Percentiles rank a stretch among this genome's conserved stretches.
phyloP scores from a whole-genome alignment of 2,113 vertebrate genomes.

The Gobiocypris rarus region DNA sequence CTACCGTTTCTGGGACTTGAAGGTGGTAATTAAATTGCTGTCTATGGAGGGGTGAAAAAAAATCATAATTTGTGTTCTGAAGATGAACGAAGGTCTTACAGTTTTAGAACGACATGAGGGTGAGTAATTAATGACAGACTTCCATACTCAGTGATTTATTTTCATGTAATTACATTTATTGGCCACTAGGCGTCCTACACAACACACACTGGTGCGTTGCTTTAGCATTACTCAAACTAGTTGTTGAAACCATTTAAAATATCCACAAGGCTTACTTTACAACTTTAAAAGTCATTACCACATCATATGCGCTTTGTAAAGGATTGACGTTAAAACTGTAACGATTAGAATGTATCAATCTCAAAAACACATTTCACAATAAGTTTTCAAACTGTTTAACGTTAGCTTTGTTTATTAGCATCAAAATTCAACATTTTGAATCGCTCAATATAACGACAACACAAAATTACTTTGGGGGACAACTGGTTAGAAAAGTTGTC shows the following conservation, averaged over 20 bases:
- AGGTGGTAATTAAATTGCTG: no score
- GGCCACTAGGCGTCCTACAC: background rate
- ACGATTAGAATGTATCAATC: background rate
- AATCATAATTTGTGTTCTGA: no score
- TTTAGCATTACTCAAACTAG: background rate
- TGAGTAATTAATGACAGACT: no score
- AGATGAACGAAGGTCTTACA: no score
- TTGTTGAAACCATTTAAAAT: background rate
- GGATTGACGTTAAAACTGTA: background rate
- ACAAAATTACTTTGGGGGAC: background rate
- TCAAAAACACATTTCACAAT: background rate
- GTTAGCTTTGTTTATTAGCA: background rate
- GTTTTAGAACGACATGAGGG: no score
- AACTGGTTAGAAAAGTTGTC: slow-evolving; percentile 55
- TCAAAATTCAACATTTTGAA: background rate
- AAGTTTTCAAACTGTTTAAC: background rate
- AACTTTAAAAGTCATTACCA: background rate
- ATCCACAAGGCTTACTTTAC: background rate
- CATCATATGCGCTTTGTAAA: background rate
- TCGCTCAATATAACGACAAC: no score
- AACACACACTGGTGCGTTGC: background rate
- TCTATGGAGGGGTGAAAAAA: no score
- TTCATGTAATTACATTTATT: background rate
- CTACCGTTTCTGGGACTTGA: no score
- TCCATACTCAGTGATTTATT: background rate